These are phyloP conservation scores for Noturus placidus DNA, from an alignment of 2,113 vertebrate species.

Conservation along the genomic window DNA sequence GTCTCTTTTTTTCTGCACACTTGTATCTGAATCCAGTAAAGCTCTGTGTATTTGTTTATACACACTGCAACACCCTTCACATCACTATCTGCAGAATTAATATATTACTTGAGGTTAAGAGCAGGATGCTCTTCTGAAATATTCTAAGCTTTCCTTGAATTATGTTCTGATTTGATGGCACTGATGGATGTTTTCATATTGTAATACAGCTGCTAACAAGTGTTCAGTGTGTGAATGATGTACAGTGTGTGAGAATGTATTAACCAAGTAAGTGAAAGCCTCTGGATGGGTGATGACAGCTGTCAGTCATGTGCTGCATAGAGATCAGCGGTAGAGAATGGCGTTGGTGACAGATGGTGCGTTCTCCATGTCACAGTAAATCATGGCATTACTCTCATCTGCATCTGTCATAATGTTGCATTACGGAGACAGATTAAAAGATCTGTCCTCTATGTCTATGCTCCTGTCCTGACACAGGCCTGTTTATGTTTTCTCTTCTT, in stretches of 20 bases:
- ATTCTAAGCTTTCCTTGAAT: background rate
- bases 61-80: background rate
- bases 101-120: background rate
- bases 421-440: slow-evolving; percentile 26
- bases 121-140: background rate
- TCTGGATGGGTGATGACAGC: background rate
- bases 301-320: background rate
- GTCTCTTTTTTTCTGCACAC: background rate
- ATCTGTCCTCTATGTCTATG: background rate
- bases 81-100: background rate
- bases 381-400: slow-evolving; percentile 17
- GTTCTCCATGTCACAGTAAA: background rate
- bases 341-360: slow-evolving; percentile 25
- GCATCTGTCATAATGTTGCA: slow-evolving; percentile 13
- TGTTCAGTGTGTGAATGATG: background rate
- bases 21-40: background rate
- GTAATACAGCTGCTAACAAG: background rate
- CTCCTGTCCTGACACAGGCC: background rate
- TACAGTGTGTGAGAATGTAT: background rate
- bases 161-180: background rate
- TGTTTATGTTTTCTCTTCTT: slow-evolving; percentile 21
- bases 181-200: background rate
- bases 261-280: background rate
- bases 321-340: background rate
- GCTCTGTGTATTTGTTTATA: background rate